Evolutionary conservation across 2,797 vertebrate species (phyloP).

Genomic region (Chaetophractus vellerosus): DNA sequence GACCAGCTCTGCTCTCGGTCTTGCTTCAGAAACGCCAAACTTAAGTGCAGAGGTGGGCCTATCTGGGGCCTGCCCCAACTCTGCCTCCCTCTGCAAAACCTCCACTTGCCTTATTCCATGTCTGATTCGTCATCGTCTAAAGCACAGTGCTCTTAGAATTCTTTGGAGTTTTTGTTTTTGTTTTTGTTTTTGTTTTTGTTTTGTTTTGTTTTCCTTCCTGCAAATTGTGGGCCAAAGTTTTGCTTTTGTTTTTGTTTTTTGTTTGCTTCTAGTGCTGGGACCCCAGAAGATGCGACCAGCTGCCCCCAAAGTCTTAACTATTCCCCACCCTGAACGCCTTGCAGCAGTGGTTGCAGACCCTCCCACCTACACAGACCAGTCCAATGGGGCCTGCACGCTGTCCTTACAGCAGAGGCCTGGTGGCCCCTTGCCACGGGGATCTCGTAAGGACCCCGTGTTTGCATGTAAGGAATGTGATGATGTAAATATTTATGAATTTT

Average conservation of each 20-base stretch:
- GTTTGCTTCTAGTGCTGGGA: constrained; percentile 84
- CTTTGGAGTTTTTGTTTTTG: constrained; percentile 84
- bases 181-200: too few species aligned
- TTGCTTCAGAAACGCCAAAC: background rate
- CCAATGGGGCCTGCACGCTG: constrained; percentile 13
- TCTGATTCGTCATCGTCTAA: constrained; percentile 83
- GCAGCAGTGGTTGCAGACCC: too few species aligned
- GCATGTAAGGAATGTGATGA: constrained; percentile 88
- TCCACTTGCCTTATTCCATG: background rate
- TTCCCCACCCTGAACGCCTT: background rate
- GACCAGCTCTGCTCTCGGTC: background rate
- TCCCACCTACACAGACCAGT: too few species aligned
- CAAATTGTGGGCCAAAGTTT: constrained; percentile 92
- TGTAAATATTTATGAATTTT: constrained; percentile 97
- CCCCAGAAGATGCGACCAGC: constrained; percentile 80
- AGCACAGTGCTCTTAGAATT: constrained; percentile 86
- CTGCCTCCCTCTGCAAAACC: constrained; percentile 68
- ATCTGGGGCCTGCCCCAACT: constrained; percentile 67
- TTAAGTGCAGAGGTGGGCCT: too few species aligned
- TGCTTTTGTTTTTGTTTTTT: constrained; percentile 82
- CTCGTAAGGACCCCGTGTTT: constrained; percentile 85
- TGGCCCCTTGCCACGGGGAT: constrained; percentile 55
- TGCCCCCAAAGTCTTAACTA: constrained; percentile 84
- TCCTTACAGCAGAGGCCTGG: background rate
- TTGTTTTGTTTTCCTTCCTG: constrained; percentile 84